These are phyloP conservation scores for Tragopan temminckii DNA, from an alignment of 2,797 vertebrate genomes.

Conservation along the genomic window DNA sequence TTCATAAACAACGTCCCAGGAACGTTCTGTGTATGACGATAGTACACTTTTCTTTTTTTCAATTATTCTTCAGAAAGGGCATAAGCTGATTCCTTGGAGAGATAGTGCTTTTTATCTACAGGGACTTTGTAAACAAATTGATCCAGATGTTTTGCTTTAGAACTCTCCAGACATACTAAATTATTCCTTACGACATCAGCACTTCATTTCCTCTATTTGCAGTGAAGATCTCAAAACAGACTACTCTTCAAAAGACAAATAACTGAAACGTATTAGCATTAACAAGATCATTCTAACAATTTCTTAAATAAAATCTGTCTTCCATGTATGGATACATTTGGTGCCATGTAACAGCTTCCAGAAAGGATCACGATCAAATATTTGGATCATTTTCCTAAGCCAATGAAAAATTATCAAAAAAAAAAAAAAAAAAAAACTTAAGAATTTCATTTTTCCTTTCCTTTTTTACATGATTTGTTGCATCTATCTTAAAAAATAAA, in stretches of 20 bases:
- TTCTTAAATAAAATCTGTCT: conserved; percentile 6
- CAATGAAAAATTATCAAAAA: conserved; percentile 12
- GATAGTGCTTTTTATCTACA: conserved; percentile 62
- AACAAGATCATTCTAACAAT: not conserved
- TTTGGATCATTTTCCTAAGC: not conserved
- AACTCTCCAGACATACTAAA: conserved; percentile 2
- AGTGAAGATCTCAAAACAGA: not conserved
- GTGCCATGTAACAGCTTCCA: not conserved
- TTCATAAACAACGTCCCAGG: not conserved
- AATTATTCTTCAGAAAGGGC: conserved; percentile 2
- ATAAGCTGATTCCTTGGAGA: conserved; percentile 20
- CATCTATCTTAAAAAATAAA: not conserved
- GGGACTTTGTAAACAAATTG: conserved; percentile 41
- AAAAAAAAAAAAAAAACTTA: not conserved
- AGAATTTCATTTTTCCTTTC: not conserved
- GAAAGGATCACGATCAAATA: conserved; percentile 23
- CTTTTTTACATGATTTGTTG: not conserved
- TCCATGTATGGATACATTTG: not conserved
- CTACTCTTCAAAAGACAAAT: not conserved
- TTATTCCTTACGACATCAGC: conserved; percentile 39
- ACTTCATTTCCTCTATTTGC: conserved; percentile 40
- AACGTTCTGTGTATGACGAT: not conserved
- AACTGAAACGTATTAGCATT: not conserved
- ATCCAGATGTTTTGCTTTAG: conserved; percentile 30
- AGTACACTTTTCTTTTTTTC: not conserved